A percentile compares a stretch with the other conserved stretches of the same genome.
Conservation (phyloP, 1,140 invertebrate genomes). For the Trialeurodes vaporariorum region DNA sequence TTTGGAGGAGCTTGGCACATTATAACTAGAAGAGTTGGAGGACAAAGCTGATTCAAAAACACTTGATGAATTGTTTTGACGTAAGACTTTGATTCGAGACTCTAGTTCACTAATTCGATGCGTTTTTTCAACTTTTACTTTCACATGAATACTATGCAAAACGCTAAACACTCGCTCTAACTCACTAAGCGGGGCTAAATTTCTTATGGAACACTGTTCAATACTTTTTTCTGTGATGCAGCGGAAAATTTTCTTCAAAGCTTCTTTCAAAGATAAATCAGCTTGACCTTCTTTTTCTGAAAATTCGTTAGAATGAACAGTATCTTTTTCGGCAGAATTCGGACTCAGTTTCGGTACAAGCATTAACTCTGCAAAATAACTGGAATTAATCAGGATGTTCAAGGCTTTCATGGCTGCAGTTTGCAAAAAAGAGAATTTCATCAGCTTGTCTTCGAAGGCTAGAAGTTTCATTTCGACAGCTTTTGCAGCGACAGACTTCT, state of each 20-base stretch:
- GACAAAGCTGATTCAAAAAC: not conserved
- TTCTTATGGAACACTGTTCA: constrained; percentile 34
- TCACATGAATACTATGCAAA: constrained; percentile 39
- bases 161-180: constrained; percentile 44
- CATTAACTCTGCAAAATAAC: constrained; percentile 42
- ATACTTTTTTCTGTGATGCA: constrained; percentile 39
- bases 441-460: constrained; percentile 33
- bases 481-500: constrained; percentile 11
- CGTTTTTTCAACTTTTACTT: constrained; percentile 32
- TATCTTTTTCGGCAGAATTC: not conserved
- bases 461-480: constrained; percentile 29
- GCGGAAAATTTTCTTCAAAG: constrained; percentile 14
- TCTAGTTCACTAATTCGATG: constrained; percentile 24
- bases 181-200: constrained; percentile 37
- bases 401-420: constrained; percentile 45
- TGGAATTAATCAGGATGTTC: constrained; percentile 38
- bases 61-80: not conserved
- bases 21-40: not conserved
- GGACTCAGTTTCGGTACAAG: constrained; percentile 33
- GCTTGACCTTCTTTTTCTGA: not conserved
- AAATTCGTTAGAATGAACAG: not conserved
- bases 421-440: constrained; percentile 41
- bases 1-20: not conserved
- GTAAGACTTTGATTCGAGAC: constrained; percentile 10
- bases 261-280: not conserved